These are phyloP conservation scores for Platyrinchus mystaceus DNA, from an alignment of 2,797 vertebrate genomes.

Conservation along the genomic window DNA sequence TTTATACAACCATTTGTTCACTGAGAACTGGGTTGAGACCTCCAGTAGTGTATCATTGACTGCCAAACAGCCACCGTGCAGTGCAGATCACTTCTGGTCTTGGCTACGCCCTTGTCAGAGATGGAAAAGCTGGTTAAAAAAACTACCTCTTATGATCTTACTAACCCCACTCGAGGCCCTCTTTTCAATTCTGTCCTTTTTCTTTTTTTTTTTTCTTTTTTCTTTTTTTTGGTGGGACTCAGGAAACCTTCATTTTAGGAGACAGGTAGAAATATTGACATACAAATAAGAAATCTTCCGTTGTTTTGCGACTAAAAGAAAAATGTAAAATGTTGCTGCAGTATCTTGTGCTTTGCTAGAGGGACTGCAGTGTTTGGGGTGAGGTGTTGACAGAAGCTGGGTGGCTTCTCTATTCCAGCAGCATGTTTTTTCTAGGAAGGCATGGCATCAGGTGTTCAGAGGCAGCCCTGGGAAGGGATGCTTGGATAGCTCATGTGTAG, in stretches of 20 bases:
- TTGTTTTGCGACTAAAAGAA: not conserved
- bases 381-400: not conserved
- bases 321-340: not conserved
- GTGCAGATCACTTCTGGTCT: not conserved
- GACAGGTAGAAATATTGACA: accelerated
- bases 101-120: not conserved
- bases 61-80: not conserved
- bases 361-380: not conserved
- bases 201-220: not conserved
- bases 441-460: not conserved
- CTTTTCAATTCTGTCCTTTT: not conserved
- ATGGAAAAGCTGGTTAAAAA: not conserved
- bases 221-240: not conserved
- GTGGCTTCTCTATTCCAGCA: not conserved
- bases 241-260: not conserved
- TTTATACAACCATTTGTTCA: slow-evolving; percentile 41
- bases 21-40: slow-evolving; percentile 41
- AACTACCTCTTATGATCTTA: accelerated
- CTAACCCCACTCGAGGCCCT: not conserved
- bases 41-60: slow-evolving; percentile 8
- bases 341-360: not conserved
- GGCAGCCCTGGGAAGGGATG: not conserved
- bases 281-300: not conserved
- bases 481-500: accelerated
- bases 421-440: not conserved